These are phyloP conservation scores for Sitobion miscanthi DNA, from an alignment of 1,140 invertebrate species.

Conservation along the genomic window DNA sequence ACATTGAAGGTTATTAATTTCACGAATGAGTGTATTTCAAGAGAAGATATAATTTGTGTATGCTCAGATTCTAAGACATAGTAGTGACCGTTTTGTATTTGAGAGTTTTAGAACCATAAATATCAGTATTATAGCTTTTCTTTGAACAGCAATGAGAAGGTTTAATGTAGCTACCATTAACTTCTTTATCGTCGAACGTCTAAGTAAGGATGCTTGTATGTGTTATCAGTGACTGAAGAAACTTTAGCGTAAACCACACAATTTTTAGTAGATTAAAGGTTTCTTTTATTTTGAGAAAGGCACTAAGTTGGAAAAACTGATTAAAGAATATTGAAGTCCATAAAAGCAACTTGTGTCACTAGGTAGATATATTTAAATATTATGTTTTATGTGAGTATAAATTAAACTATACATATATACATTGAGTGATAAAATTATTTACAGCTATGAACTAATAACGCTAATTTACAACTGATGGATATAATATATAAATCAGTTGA, in stretches of 20 bases:
- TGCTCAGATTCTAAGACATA: neutral
- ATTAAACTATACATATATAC: neutral
- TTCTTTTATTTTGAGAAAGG: neutral
- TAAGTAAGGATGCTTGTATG: neutral
- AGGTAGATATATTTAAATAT: neutral
- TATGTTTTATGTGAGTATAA: neutral
- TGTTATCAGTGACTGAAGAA: neutral
- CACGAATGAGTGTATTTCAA: neutral
- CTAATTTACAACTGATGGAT: neutral
- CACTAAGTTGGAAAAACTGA: neutral
- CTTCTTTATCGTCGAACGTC: neutral
- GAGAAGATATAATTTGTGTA: neutral
- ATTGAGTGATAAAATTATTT: neutral
- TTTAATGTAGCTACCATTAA: neutral
- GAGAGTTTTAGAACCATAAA: neutral
- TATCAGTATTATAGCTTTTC: neutral
- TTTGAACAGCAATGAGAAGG: neutral
- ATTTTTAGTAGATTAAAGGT: neutral
- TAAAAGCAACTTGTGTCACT: neutral
- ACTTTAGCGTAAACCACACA: neutral
- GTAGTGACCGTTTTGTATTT: neutral
- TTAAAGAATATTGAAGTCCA: neutral
- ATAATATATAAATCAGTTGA: neutral
- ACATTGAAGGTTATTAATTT: neutral
- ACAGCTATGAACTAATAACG: neutral